Evolutionary conservation across 2,797 vertebrate genomes (phyloP), one percentile per base, ranked within the genome.

Genomic region (Malacoraja senta): DNA sequence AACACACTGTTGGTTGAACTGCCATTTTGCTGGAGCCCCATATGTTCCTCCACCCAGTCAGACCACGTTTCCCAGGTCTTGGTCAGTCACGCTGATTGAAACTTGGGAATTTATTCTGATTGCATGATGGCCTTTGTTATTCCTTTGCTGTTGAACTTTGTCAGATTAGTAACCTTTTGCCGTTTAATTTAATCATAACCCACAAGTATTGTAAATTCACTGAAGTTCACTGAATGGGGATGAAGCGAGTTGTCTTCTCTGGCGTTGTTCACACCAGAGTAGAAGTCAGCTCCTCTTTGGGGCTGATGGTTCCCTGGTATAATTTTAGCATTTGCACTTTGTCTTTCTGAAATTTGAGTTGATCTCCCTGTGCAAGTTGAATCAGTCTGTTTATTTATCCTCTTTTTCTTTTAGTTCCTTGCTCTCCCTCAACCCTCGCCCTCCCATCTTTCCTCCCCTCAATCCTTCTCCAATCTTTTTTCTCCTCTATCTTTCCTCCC

Each of bases 281-380:
- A 29, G 65, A 65, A 38, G 6, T 88, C 26, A 12, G 3, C 58
- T 63, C 29, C 8, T 58, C 24, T 65, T 24, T 58, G 84, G n/a
- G 61, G 61, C 7, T 88, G 84, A 32, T 88, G 15, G 17, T 7
- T 8, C n/a, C 32, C 13, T 19, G n/a, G 26, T 86, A 13, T 65
- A 61, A 58, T 84, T 88, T 17, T 61, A 65, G 61, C 61, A 32
- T 68, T 88, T 86, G 53, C 29, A 63, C 29, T 32, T 35, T 65
- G n/a, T 63, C 83, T 68, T 65, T 65, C 61, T 65, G 13, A 65
- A 65, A 65, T 88, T 88, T 88, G 61, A 65, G n/a, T 88, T 88
- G 84, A 88, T 88, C 61, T 88, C 84, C 61, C 84, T 88, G 84
- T 88, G 61, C 84, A 68, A 65, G 84, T 88, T 21, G 71, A 74